Conservation (phyloP, 1,140 invertebrate species). For the Hypothenemus hampei region DNA sequence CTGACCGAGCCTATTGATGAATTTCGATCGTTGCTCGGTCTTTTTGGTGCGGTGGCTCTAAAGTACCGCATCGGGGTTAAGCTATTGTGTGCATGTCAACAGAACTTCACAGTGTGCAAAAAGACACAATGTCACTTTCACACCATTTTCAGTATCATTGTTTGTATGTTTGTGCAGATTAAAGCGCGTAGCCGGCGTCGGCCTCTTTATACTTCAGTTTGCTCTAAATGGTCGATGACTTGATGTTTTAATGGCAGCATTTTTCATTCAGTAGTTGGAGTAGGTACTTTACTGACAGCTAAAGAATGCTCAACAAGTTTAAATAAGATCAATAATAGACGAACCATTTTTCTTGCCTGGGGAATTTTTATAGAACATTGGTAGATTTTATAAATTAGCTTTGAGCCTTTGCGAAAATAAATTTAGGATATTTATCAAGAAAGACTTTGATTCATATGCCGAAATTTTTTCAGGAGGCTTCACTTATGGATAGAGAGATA, state of each 20-base stretch:
- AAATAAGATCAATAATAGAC: too few relatives aligned
- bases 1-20: constrained; percentile 34
- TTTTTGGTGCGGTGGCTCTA: constrained; percentile 36
- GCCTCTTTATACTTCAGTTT: constrained; percentile 11
- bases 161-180: constrained; percentile 40
- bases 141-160: constrained; percentile 39
- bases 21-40: constrained; percentile 26
- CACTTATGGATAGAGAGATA: constrained; percentile 1
- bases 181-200: constrained; percentile 24
- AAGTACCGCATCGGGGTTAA: constrained; percentile 41
- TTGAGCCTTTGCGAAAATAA: too few relatives aligned
- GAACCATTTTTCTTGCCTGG: too few relatives aligned
- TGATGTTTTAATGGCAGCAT: constrained; percentile 17
- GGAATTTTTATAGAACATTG: too few relatives aligned
- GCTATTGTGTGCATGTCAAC: constrained; percentile 36
- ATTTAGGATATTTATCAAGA: background rate
- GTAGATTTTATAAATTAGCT: too few relatives aligned
- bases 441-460: background rate
- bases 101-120: constrained; percentile 38
- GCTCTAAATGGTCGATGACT: constrained; percentile 25
- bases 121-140: constrained; percentile 43
- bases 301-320: too few relatives aligned
- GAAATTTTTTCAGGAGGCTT: background rate
- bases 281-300: constrained; percentile 5
- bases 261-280: constrained; percentile 8